Evolutionary conservation across 2,797 vertebrate genomes (phyloP).

Genomic region (Dendrocincla fuliginosa): DNA sequence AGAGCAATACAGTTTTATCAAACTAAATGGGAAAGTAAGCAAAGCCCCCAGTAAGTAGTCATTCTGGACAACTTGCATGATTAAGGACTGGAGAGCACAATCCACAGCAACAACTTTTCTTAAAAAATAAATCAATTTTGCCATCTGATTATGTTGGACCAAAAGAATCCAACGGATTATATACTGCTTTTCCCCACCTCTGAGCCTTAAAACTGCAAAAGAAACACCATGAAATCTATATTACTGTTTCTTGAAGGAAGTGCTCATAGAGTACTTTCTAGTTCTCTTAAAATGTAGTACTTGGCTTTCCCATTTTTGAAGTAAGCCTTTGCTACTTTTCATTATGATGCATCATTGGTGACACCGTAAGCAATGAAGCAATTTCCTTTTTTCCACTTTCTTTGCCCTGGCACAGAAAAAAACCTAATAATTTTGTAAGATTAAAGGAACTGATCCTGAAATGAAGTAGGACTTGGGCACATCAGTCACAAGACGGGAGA

Average conservation of each 20-base stretch:
- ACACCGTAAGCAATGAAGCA: neutral
- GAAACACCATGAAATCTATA: neutral
- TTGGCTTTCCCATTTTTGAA: neutral
- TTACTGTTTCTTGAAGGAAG: neutral
- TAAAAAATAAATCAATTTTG: neutral
- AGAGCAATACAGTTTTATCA: neutral
- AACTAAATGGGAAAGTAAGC: neutral
- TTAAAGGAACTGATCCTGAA: conserved; percentile 44
- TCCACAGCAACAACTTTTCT: neutral
- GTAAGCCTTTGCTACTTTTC: neutral
- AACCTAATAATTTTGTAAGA: conserved; percentile 15
- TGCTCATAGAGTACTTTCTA: neutral
- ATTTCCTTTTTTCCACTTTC: conserved; percentile 18
- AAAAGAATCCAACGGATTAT: neutral
- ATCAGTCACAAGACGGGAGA: conserved; percentile 13
- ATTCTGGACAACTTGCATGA: neutral
- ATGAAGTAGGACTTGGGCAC: neutral
- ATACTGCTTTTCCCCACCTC: neutral
- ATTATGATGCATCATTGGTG: neutral
- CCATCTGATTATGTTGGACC: neutral
- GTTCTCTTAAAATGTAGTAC: neutral
- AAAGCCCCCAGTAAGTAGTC: neutral
- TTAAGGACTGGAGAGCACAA: neutral
- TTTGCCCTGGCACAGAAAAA: neutral
- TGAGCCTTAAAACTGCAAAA: neutral